Base-by-base conservation (phyloP, 2,113 vertebrate species). In the Apus apus region DNA sequence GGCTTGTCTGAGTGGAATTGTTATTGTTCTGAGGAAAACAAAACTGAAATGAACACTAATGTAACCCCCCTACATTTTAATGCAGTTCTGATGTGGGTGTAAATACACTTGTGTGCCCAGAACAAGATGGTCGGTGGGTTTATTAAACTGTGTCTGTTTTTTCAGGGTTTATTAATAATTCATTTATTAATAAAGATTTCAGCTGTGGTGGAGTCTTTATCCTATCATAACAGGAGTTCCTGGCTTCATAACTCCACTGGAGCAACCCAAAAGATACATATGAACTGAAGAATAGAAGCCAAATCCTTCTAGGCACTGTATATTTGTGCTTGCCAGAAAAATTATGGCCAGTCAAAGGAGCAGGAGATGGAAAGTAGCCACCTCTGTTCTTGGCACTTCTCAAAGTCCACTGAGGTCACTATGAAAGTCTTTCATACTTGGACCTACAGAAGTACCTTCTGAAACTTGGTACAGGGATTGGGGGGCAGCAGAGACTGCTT, bases 171-270 rank as follows among this genome's bases (percentile, higher is more conserved):
- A 96, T 95, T 90, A 23, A 87, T 93, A 94, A 95, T 96, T 96
- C 53, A 93, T 93, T 87, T 94, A 58, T 92, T 87, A 90, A 95
- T 90, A 91, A 96, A 96, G 87, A 94, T 85, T 93, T 91, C 60
- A 90, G 60, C 82, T 77, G 38, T 62, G 43, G 54, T 88, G 15
- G 66, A 85, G 75, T 30, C 64, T 91, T 95, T 90, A 87, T 94
- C 56, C 91, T 90, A 87, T 58, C 82, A 77, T 77, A 95, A 64
- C 58, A 83, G 91, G 60, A 85, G 34, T 38, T 91, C 32, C 78
- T 93, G 93, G 81, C 87, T 91, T 87, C 25, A 6, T 76, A 73
- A 94, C 89, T 91, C 94, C 46, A n/a, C 64, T 91, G 61, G 32
- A 90, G 79, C 87, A 71, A 53, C 60, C 60, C 68, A 83, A 77